phyloP scores from a whole-genome alignment of 2,888 invertebrate genomes.

The Macaria notata region DNA sequence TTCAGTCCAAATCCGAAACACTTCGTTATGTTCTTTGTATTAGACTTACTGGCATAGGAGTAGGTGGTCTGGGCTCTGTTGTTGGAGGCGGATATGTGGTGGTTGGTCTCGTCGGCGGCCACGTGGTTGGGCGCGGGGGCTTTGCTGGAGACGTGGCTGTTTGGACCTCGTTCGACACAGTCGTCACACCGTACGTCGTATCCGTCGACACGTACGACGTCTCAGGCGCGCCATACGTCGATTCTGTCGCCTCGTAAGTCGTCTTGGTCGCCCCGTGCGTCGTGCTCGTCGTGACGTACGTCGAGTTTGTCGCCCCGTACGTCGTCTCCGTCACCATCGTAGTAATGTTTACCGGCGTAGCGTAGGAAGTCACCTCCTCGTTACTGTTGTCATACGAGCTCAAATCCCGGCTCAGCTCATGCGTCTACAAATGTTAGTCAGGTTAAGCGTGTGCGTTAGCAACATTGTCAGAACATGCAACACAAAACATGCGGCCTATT shows the following conservation, averaged over 20 bases:
- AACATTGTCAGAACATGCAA: too few relatives aligned
- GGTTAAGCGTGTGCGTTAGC: slow-evolving; percentile 11
- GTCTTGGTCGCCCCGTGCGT: too few relatives aligned
- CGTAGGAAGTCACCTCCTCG: too few relatives aligned
- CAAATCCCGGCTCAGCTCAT: too few relatives aligned
- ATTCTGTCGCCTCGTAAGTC: too few relatives aligned
- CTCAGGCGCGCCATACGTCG: too few relatives aligned
- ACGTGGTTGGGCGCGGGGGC: slow-evolving; percentile 8
- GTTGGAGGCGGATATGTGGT: slow-evolving; percentile 1
- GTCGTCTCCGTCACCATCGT: slow-evolving; percentile 1
- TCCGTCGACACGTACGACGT: not conserved
- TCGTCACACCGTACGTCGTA: slow-evolving; percentile 3
- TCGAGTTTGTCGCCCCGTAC: slow-evolving; percentile 4
- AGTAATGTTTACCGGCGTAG: not conserved
- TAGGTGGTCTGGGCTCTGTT: not conserved
- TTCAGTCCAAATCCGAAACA: not conserved
- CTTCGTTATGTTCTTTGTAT: not conserved
- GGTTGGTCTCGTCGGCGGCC: slow-evolving; percentile 8
- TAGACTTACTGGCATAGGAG: not conserved
- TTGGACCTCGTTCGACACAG: slow-evolving; percentile 11
- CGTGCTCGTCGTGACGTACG: not conserved
- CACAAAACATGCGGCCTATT: too few relatives aligned
- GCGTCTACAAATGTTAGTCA: slow-evolving; percentile 35
- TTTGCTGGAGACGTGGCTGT: slow-evolving; percentile 1
- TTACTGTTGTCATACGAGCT: too few relatives aligned